phyloP scores from a whole-genome alignment of 2,113 vertebrate species.

The Charina bottae region DNA sequence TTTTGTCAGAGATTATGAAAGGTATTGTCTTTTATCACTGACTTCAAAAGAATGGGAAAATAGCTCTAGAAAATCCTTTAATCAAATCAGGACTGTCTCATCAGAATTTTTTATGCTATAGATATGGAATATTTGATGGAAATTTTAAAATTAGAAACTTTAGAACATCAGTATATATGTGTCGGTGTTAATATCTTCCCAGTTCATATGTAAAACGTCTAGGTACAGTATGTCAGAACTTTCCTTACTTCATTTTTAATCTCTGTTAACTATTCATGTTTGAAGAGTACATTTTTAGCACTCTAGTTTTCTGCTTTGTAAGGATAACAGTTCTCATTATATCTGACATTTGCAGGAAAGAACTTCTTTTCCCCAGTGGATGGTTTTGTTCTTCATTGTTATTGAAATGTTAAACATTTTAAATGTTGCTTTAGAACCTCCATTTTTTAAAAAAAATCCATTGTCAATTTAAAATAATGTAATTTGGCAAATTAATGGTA shows the following conservation, averaged over 20 bases:
- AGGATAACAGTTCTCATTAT: slow-evolving; percentile 11
- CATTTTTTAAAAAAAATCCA: background rate
- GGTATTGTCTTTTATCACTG: slow-evolving; percentile 42
- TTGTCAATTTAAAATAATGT: slow-evolving; percentile 29
- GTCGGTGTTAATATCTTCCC: slow-evolving; percentile 17
- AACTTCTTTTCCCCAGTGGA: background rate
- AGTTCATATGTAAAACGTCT: background rate
- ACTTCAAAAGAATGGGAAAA: slow-evolving; percentile 33
- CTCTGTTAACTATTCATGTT: background rate
- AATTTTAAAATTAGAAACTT: slow-evolving; percentile 11
- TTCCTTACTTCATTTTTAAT: slow-evolving; percentile 31
- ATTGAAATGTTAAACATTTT: slow-evolving; percentile 4
- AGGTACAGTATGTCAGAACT: background rate
- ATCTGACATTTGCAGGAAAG: slow-evolving; percentile 27
- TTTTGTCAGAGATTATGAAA: slow-evolving; percentile 16
- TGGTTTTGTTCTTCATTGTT: slow-evolving; percentile 5
- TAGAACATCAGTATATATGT: accelerated
- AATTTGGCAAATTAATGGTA: background rate
- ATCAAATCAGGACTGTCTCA: slow-evolving; percentile 11
- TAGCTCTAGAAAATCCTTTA: slow-evolving; percentile 30
- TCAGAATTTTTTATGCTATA: slow-evolving; percentile 18
- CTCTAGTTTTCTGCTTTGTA: slow-evolving; percentile 3
- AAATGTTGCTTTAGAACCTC: background rate
- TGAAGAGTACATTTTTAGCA: slow-evolving; percentile 6
- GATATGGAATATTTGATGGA: background rate